Base-by-base conservation (phyloP, 2,888 invertebrate species). In the Sinohyriopsis cumingii region DNA sequence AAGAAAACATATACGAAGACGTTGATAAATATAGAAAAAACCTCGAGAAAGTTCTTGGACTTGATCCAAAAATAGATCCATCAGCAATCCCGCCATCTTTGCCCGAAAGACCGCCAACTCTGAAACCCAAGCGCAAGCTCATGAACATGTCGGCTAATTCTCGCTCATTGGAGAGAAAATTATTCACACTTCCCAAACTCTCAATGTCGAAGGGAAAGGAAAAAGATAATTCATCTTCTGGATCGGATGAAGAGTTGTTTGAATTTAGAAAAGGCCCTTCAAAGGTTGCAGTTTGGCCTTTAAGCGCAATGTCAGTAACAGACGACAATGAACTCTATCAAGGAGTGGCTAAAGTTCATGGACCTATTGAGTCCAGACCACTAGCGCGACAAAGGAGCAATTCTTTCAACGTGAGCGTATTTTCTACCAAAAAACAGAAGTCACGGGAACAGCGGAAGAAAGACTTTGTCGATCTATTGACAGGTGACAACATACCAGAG, bases 1-100 rank as follows among this genome's bases (percentile, higher is more conserved):
- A 75, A 5, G 81, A 80, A 72, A 79, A 79, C 62, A 74, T 78
- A 20, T 83, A 83, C 67, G 83, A 82, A 65, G 83, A 83, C 55
- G 66, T 82, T 45, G 80, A 82, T 28, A 81, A 81, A 63, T 81
- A 73, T 56, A 65, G 77, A 55, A 76, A 77, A 73, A 61, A 82
- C 57, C 59, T 82, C 5, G 69, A 72, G 24, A 80, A 82, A 65
- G 77, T 75, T 68, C 68, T 82, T 22, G 82, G 82, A 61, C 79
- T 80, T 75, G 78, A 75, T 61, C 77, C 78, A 3, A 67, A 71
- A 57, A 63, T 76, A 15, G 75, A 78, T 45, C 78, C 78, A 6
- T 68, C 61, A 15, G 75, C 75, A 15, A 74, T 82, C 1, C 80
- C 82, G 3, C 82, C 82, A 7, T 75, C 80, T 25, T 69, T 82